Conservation (phyloP, 1,140 invertebrate genomes). For the Lineus longissimus region DNA sequence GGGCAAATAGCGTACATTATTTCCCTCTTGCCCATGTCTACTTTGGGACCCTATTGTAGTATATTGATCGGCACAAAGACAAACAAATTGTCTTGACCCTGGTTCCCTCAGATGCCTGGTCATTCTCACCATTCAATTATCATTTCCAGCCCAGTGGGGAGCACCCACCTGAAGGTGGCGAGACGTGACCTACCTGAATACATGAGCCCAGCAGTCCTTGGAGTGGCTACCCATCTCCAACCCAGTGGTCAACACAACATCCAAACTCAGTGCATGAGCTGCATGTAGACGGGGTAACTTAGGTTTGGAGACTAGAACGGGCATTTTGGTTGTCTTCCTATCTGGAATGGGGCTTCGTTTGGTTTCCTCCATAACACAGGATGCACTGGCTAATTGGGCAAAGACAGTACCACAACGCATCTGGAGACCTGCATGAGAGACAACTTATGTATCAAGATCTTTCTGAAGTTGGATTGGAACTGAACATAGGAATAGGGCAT, state of each 20-base stretch:
- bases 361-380: slow-evolving; percentile 61
- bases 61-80: no score
- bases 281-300: slow-evolving; percentile 58
- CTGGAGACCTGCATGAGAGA: slow-evolving; percentile 65
- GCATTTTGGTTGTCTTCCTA: slow-evolving; percentile 21
- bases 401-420: slow-evolving; percentile 78
- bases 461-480: no score
- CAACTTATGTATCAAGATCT: no score
- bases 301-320: slow-evolving; percentile 25
- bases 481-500: no score
- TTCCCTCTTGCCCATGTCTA: no score
- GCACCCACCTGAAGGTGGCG: background rate
- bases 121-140: no score
- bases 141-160: background rate
- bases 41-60: no score
- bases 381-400: slow-evolving; percentile 71
- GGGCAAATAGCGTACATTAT: no score
- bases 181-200: slow-evolving; percentile 67
- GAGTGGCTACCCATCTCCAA: slow-evolving; percentile 86
- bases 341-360: slow-evolving; percentile 12
- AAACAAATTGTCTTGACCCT: no score
- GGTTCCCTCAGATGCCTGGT: no score
- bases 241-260: slow-evolving; percentile 75
- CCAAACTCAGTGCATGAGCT: slow-evolving; percentile 84
- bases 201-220: slow-evolving; percentile 86